phyloP scores from a whole-genome alignment of 2,797 vertebrate species.

The Sylvilagus floridanus region DNA sequence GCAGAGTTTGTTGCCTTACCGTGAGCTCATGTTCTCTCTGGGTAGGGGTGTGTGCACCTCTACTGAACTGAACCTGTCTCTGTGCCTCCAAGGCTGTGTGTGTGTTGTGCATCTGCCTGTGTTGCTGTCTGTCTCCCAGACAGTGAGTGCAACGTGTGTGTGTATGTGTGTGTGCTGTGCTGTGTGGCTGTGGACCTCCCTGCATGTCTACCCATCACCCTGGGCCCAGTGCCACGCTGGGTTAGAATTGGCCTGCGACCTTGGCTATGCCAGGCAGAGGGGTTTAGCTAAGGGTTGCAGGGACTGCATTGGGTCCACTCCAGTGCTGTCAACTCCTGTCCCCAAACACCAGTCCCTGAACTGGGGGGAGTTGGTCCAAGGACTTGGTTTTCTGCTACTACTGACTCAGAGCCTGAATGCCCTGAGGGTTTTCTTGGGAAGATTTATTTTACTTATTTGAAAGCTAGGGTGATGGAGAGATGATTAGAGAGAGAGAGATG shows the following conservation, averaged over 20 bases:
- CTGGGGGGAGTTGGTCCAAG: not conserved
- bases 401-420: not conserved
- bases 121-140: not conserved
- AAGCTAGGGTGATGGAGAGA: no score
- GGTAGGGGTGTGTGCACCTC: no score
- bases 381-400: constrained; percentile 7
- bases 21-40: not conserved
- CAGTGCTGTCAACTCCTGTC: not conserved
- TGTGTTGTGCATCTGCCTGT: no score
- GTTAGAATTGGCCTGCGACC: not conserved
- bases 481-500: no score
- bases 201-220: not conserved
- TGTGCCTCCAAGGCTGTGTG: no score
- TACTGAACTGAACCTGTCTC: no score
- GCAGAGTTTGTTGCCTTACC: no score
- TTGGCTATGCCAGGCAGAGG: not conserved
- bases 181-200: not conserved
- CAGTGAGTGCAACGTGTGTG: not conserved
- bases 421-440: not conserved
- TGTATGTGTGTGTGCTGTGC: no score
- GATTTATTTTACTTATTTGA: no score
- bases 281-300: not conserved
- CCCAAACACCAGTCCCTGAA: not conserved
- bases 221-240: not conserved
- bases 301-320: not conserved